Percentiles rank a stretch among this genome's conserved stretches.
Evolutionary conservation across 2,888 invertebrate species (phyloP).

Genomic region (Harmothoe impar): DNA sequence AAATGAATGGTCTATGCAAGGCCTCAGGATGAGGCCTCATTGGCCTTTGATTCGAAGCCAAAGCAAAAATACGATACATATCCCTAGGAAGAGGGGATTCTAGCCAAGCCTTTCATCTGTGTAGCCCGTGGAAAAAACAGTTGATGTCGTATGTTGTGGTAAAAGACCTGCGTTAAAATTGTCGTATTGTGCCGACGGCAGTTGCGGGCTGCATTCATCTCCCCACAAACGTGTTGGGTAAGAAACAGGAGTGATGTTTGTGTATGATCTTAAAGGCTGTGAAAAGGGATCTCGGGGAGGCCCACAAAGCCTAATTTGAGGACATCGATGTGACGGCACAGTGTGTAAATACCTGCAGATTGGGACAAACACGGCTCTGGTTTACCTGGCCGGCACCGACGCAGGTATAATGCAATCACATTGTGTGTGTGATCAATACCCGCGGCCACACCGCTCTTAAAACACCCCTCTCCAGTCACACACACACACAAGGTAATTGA

Average conservation of each 20-base stretch:
- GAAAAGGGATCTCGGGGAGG: neutral
- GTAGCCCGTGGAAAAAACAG: neutral
- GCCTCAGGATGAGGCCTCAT: too few relatives aligned
- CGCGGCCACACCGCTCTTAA: neutral
- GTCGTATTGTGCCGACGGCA: neutral
- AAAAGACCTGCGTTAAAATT: neutral
- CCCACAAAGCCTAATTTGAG: slow-evolving; percentile 16
- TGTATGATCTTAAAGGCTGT: slow-evolving; percentile 1
- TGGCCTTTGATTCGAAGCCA: slow-evolving; percentile 41
- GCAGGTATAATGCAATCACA: slow-evolving; percentile 55
- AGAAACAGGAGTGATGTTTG: slow-evolving; percentile 24
- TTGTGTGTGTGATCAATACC: slow-evolving; percentile 47
- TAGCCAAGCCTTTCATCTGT: slow-evolving; percentile 18
- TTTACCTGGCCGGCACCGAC: slow-evolving; percentile 8
- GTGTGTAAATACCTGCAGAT: slow-evolving; percentile 4
- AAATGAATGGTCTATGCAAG: neutral
- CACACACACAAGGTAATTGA: slow-evolving; percentile 27
- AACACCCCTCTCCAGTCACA: neutral
- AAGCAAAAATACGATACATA: slow-evolving; percentile 20
- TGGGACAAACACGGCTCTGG: slow-evolving; percentile 15
- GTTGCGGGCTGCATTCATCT: neutral
- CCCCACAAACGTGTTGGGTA: neutral
- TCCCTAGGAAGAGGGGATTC: neutral
- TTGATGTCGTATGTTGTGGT: too few relatives aligned
- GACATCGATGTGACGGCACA: slow-evolving; percentile 2